Conservation (phyloP, 2,113 vertebrate genomes). For the Alaudala cheleensis region DNA sequence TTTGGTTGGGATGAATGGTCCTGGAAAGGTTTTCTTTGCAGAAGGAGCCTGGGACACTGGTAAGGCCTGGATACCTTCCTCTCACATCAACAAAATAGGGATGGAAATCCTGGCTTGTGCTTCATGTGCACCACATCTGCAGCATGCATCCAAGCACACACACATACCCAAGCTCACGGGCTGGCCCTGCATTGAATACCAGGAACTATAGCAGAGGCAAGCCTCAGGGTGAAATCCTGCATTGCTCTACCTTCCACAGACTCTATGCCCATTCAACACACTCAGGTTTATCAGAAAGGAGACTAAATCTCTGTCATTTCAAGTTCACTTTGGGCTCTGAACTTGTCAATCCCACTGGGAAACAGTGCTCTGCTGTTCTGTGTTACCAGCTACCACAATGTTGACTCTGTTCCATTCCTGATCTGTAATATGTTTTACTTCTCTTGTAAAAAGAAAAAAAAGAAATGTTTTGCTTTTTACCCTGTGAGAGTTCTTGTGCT, state of each 20-base stretch:
- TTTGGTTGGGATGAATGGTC: neutral
- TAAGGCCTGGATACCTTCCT: neutral
- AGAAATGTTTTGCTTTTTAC: neutral
- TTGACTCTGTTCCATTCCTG: neutral
- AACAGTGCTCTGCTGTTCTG: neutral
- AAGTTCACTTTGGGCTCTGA: conserved; percentile 14
- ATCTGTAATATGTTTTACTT: conserved; percentile 17
- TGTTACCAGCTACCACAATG: neutral
- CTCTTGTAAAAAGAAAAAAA: neutral
- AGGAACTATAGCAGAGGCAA: conserved; percentile 10
- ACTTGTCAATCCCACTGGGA: conserved; percentile 7
- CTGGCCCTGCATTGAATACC: neutral
- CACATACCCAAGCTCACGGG: neutral
- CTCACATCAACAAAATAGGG: neutral
- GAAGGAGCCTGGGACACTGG: neutral
- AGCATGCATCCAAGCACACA: neutral
- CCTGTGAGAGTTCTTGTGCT: conserved; percentile 41
- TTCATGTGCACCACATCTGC: neutral
- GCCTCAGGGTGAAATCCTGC: neutral
- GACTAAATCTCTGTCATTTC: neutral
- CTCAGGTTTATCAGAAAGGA: conserved; percentile 61
- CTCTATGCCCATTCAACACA: neutral
- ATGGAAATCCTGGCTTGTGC: neutral
- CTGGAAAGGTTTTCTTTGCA: conserved; percentile 13
- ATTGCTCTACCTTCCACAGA: neutral